Evolutionary conservation across 2,113 vertebrate genomes (phyloP).

Genomic region (Semnopithecus entellus): DNA sequence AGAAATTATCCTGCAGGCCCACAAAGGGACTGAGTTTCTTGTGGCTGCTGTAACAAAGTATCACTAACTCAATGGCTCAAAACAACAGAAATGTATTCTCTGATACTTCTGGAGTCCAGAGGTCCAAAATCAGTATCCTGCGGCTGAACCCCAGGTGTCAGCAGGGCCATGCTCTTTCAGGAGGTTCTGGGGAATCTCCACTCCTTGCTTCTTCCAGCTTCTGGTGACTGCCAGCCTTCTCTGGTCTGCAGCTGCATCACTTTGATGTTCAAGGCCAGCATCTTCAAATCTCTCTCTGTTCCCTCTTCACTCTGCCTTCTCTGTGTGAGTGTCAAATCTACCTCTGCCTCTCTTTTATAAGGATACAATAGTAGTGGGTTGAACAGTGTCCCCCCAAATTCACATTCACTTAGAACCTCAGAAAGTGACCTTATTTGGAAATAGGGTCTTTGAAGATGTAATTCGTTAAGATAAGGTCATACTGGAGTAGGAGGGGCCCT

Average conservation of each 20-base stretch:
- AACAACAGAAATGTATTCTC: neutral
- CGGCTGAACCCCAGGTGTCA: neutral
- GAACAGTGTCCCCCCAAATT: neutral
- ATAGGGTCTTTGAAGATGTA: neutral
- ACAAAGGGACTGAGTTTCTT: neutral
- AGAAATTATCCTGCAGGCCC: neutral
- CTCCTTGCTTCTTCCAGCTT: neutral
- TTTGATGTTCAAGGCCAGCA: neutral
- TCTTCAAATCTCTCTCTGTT: neutral
- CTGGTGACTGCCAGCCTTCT: neutral
- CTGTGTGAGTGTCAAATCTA: neutral
- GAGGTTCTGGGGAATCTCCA: neutral
- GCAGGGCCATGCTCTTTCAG: neutral
- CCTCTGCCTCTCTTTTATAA: neutral
- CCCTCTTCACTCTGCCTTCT: neutral
- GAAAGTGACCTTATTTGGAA: neutral
- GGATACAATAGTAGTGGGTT: neutral
- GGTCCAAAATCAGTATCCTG: neutral
- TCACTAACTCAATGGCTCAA: neutral
- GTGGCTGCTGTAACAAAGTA: neutral
- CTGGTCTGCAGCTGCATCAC: neutral
- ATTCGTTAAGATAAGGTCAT: neutral
- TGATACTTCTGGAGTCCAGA: neutral
- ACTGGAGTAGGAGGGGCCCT: neutral
- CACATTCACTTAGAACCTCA: neutral